These are phyloP conservation scores for Tetragonula carbonaria DNA, from an alignment of 2,888 invertebrate species.

Conservation along the genomic window DNA sequence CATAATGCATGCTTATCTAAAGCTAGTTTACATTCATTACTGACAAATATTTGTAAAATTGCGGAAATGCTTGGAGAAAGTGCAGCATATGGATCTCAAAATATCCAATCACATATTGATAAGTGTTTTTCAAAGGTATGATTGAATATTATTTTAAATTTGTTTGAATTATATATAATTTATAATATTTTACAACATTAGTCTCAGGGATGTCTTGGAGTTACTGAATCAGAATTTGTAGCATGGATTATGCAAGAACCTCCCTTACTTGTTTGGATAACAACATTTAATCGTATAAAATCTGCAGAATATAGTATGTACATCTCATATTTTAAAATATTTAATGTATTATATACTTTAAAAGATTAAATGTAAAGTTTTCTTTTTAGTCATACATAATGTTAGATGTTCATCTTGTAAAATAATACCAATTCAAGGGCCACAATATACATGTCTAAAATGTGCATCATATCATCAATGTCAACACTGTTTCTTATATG, in stretches of 20 bases:
- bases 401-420: slow-evolving; percentile 88
- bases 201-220: slow-evolving; percentile 89
- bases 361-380: neutral
- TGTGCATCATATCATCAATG: slow-evolving; percentile 89
- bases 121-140: slow-evolving; percentile 90
- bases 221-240: slow-evolving; percentile 88
- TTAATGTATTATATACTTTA: slow-evolving; percentile 6
- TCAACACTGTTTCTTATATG: slow-evolving; percentile 88
- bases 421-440: slow-evolving; percentile 86
- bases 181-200: slow-evolving; percentile 72
- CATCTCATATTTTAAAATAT: slow-evolving; percentile 14
- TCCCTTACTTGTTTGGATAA: slow-evolving; percentile 88
- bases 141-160: slow-evolving; percentile 44
- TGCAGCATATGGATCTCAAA: slow-evolving; percentile 87
- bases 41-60: slow-evolving; percentile 87
- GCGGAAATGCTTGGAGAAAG: slow-evolving; percentile 87
- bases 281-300: slow-evolving; percentile 87
- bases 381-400: slow-evolving; percentile 85
- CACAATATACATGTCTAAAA: slow-evolving; percentile 87
- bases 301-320: slow-evolving; percentile 86
- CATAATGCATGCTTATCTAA: slow-evolving; percentile 91
- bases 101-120: slow-evolving; percentile 88
- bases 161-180: slow-evolving; percentile 21
- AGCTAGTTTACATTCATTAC: slow-evolving; percentile 86
- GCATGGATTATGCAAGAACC: slow-evolving; percentile 89